phyloP scores from a whole-genome alignment of 2,797 vertebrate genomes.

The Poecilia gillii region DNA sequence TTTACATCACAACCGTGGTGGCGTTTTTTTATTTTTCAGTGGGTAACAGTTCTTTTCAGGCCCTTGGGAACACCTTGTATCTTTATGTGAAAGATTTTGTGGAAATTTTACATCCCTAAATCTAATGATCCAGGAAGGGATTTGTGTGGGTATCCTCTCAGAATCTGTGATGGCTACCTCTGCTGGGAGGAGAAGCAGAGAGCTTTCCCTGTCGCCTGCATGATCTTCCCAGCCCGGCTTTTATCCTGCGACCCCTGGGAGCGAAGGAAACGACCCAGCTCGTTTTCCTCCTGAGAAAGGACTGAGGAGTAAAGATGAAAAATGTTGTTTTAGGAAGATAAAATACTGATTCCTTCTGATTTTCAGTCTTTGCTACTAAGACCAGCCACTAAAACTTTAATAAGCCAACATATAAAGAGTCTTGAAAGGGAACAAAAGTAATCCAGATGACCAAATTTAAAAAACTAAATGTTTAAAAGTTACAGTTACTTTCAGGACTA shows the following conservation, averaged over 20 bases:
- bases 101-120: not conserved
- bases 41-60: too few species aligned
- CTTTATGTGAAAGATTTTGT: too few species aligned
- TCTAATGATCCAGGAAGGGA: not conserved
- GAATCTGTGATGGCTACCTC: constrained; percentile 80
- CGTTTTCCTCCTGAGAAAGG: constrained; percentile 97
- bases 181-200: constrained; percentile 99
- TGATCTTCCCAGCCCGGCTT: constrained; percentile 97
- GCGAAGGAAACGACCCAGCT: constrained; percentile 96
- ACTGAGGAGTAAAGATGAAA: constrained; percentile 71
- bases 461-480: not conserved
- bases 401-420: not conserved
- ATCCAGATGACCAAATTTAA: not conserved
- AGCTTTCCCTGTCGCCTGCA: constrained; percentile 98
- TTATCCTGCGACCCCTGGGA: constrained; percentile 95
- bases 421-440: not conserved
- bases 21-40: too few species aligned
- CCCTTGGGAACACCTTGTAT: too few species aligned
- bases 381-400: not conserved
- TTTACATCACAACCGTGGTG: too few species aligned
- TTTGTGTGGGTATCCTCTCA: not conserved
- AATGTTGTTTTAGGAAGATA: not conserved
- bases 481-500: too few species aligned
- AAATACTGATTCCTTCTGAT: not conserved
- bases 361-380: not conserved